These are phyloP conservation scores for Dendrocincla fuliginosa DNA, from an alignment of 2,797 vertebrate genomes.

Conservation along the genomic window DNA sequence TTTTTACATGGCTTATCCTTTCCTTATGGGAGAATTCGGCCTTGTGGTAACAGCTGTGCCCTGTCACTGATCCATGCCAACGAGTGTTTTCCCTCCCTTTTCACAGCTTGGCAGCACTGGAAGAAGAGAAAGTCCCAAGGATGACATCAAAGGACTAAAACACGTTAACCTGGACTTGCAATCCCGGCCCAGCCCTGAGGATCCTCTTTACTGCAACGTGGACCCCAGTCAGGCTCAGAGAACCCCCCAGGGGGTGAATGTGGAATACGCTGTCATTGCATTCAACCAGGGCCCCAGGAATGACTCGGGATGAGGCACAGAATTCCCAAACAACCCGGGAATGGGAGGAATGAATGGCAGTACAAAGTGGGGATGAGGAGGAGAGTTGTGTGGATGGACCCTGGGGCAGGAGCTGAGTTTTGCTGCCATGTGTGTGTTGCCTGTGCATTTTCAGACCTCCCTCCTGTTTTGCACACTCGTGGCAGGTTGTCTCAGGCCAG, in stretches of 20 bases:
- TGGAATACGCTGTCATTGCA: constrained; percentile 20
- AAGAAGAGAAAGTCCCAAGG: neutral
- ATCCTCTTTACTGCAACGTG: constrained; percentile 20
- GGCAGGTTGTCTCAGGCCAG: neutral
- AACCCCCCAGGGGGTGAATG: neutral
- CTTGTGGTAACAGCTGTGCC: neutral
- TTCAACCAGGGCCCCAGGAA: neutral
- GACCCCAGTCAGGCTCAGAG: neutral
- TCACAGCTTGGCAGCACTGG: neutral
- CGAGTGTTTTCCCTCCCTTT: neutral
- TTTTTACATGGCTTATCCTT: neutral
- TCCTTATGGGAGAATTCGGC: neutral
- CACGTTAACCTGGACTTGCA: neutral
- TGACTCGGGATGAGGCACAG: neutral
- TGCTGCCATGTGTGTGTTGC: neutral
- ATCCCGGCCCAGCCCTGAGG: rapidly evolving
- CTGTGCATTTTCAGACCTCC: neutral
- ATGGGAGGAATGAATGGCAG: neutral
- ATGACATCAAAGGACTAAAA: neutral
- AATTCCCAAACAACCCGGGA: neutral
- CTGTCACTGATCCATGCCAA: neutral
- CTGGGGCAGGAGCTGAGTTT: neutral
- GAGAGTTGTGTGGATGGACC: neutral
- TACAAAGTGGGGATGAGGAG: neutral
- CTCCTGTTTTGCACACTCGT: neutral